Conservation (phyloP, 1,140 invertebrate genomes). For the Drosophila serrata region DNA sequence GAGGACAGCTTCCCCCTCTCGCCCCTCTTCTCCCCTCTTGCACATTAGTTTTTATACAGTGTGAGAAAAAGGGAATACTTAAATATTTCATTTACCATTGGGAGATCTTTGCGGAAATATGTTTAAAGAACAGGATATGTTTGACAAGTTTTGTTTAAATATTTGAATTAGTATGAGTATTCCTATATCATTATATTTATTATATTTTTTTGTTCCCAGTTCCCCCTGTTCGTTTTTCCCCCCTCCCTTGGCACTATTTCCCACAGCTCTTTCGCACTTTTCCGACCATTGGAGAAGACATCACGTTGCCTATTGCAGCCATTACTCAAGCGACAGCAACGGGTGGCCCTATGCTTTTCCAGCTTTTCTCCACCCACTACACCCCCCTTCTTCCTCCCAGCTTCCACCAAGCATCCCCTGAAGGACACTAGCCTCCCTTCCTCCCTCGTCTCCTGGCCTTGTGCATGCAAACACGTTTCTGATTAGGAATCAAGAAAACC, state of each 20-base stretch:
- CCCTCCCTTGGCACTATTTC: not conserved
- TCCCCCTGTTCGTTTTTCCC: not conserved
- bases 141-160: no score
- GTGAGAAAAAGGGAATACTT: not conserved
- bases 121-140: no score
- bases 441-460: not conserved
- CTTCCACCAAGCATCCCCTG: not conserved
- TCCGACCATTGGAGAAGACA: constrained; percentile 26
- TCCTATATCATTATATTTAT: not conserved
- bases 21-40: no score
- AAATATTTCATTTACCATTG: no score
- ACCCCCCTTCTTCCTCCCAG: not conserved
- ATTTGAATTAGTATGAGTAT: no score
- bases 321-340: constrained; percentile 50
- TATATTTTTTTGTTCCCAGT: not conserved
- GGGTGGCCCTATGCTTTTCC: constrained; percentile 12
- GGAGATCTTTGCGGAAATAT: no score
- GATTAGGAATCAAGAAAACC: constrained; percentile 53
- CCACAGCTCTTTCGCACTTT: constrained; percentile 14
- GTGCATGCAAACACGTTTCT: constrained; percentile 54
- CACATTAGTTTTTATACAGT: not conserved
- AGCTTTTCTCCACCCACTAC: not conserved
- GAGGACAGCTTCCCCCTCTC: not conserved
- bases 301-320: constrained; percentile 51
- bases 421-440: not conserved